These are phyloP conservation scores for Carlito syrichta DNA, from an alignment of 2,113 vertebrate genomes.

Conservation along the genomic window DNA sequence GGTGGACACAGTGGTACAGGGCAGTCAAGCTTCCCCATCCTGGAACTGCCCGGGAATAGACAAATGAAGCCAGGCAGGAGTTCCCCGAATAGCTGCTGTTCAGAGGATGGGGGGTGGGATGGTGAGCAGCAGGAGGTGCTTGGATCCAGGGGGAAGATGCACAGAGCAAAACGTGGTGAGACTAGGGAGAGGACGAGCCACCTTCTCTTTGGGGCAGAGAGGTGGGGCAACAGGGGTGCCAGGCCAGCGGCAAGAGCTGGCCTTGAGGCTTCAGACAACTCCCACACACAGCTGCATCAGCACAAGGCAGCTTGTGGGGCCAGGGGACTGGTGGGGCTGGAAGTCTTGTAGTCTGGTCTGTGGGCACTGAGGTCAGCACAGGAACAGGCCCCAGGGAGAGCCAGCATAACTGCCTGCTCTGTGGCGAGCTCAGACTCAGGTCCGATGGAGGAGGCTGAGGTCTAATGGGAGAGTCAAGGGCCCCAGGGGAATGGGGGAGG, in stretches of 20 bases:
- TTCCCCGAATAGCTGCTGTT: background rate
- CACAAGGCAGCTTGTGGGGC: background rate
- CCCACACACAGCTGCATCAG: background rate
- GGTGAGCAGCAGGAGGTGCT: background rate
- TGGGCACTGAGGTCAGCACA: background rate
- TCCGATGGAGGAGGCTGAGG: background rate
- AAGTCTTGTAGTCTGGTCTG: background rate
- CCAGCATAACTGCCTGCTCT: background rate
- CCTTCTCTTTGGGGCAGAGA: background rate
- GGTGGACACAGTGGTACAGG: fast-evolving
- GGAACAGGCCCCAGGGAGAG: background rate
- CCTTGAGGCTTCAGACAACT: background rate
- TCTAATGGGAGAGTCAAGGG: background rate
- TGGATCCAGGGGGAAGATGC: background rate
- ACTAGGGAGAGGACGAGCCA: background rate
- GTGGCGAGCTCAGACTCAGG: background rate
- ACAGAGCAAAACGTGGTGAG: background rate
- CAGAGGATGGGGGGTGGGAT: background rate
- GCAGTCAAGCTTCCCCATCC: fast-evolving
- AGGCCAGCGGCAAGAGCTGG: background rate
- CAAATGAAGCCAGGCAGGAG: background rate
- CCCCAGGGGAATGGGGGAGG: background rate
- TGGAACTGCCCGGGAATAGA: background rate
- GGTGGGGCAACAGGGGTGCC: background rate
- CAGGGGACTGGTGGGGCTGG: background rate